Evolutionary conservation across 2,888 invertebrate species (phyloP), one percentile per base, ranked within the genome.

Genomic region (Lamproptera curius): DNA sequence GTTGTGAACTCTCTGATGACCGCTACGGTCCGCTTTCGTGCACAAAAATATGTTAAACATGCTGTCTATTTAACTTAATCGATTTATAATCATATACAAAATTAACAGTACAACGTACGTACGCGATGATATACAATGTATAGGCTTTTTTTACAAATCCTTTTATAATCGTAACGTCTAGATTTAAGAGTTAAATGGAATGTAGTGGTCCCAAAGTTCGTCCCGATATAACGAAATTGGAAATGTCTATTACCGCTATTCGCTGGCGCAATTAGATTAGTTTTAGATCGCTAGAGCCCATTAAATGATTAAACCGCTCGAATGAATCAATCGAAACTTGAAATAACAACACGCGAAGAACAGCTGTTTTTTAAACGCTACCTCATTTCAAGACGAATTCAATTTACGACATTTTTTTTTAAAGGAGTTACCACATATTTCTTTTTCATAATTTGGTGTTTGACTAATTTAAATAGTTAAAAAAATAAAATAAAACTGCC

Each of bases 261-360:
- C 62, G 61, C 48, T 59, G 61, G 58, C 63, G 62, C 62, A 53
- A 61, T 70, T 70, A 73, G 73, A 57, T 65, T 82, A 84, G 82
- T 70, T 71, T 86, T 85, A 68, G 70, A 72, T 76, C 85, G 85
- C 85, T 85, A 86, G 85, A 76, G 57, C 74, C 78, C 77, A 76
- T 74, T 76, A 26, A 16, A 31, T 4, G 31, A 11, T n/a, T 28
- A 16, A 14, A 39, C 8, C 10, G 17, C 17, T 50, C 23, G 37
- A 45, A 52, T 41, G 13, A 31, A 31, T 44, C 55, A 55, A 55
- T 52, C 49, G 44, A 46, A 39, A 42, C 51, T 54, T 49, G 37
- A 26, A 16, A 17, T 11, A 43, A 39, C 33, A 38, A 15, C 16
- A 49, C 49, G 33, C 23, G 44, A 43, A 16, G 36, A 40, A 47